phyloP scores from a whole-genome alignment of 2,113 vertebrate genomes.

The Notarius lentiginosus region DNA sequence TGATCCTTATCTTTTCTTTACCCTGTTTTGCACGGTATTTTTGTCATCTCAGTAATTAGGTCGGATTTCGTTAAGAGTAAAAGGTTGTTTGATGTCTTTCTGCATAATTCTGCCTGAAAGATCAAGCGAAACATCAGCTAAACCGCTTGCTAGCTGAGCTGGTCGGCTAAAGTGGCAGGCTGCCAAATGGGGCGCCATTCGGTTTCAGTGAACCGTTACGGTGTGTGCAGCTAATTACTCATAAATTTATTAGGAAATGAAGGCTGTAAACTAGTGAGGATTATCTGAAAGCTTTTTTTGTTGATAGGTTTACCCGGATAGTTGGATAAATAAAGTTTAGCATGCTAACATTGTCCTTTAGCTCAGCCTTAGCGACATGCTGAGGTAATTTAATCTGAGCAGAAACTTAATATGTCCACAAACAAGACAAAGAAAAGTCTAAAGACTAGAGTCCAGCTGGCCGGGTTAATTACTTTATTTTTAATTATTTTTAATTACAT shows the following conservation, averaged over 20 bases:
- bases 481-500: neutral
- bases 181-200: conserved; percentile 8
- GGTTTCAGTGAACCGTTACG: too few relatives aligned
- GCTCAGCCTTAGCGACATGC: neutral
- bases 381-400: conserved; percentile 8
- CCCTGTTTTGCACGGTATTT: neutral
- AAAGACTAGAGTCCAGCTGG: neutral
- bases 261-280: neutral
- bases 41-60: too few relatives aligned
- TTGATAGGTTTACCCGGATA: too few relatives aligned
- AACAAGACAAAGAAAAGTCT: conserved; percentile 11
- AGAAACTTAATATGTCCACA: neutral
- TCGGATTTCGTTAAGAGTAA: neutral
- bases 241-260: neutral
- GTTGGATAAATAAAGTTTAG: neutral
- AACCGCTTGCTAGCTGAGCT: conserved; percentile 3
- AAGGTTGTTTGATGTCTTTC: neutral
- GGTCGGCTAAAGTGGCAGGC: neutral
- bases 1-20: neutral
- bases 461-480: neutral
- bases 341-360: neutral
- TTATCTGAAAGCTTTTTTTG: neutral
- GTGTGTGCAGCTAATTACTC: neutral
- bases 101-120: neutral
- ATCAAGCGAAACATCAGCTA: neutral